Conservation (phyloP, 1,140 invertebrate species). For the Drosophila pachea region DNA sequence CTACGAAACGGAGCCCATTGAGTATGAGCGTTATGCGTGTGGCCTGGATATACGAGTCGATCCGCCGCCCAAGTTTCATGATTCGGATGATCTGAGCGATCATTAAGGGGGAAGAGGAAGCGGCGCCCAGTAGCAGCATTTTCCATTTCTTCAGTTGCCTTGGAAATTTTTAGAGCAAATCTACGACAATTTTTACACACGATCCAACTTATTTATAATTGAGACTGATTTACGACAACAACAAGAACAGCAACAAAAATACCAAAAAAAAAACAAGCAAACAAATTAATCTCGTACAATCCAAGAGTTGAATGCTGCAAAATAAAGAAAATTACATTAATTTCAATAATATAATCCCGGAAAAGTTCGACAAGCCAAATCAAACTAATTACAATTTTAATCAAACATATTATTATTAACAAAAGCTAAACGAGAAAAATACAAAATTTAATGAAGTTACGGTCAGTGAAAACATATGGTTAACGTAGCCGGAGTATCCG, state of each 20-base stretch:
- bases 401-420: conserved; percentile 44
- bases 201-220: conserved; percentile 76
- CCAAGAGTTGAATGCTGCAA: conserved; percentile 35
- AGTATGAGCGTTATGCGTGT: conserved; percentile 74
- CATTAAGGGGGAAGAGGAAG: conserved; percentile 39
- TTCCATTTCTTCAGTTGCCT: conserved; percentile 69
- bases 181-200: conserved; percentile 63
- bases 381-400: conserved; percentile 61
- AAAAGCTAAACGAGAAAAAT: conserved; percentile 6
- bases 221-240: conserved; percentile 73
- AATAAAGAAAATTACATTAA: conserved; percentile 1
- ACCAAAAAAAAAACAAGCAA: conserved; percentile 19
- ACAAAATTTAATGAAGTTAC: conserved; percentile 35
- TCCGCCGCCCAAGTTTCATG: conserved; percentile 75
- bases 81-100: conserved; percentile 75
- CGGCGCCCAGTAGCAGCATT: conserved; percentile 49
- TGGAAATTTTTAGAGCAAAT: conserved; percentile 65
- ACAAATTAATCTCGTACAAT: conserved; percentile 19
- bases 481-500: conserved; percentile 38
- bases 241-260: conserved; percentile 27
- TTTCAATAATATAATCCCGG: conserved; percentile 13
- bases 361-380: conserved; percentile 45
- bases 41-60: conserved; percentile 75
- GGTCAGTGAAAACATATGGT: conserved; percentile 29
- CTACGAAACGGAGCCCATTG: conserved; percentile 75